Evolutionary conservation across 2,888 invertebrate species (phyloP).

Genomic region (Herminia tarsipennalis): DNA sequence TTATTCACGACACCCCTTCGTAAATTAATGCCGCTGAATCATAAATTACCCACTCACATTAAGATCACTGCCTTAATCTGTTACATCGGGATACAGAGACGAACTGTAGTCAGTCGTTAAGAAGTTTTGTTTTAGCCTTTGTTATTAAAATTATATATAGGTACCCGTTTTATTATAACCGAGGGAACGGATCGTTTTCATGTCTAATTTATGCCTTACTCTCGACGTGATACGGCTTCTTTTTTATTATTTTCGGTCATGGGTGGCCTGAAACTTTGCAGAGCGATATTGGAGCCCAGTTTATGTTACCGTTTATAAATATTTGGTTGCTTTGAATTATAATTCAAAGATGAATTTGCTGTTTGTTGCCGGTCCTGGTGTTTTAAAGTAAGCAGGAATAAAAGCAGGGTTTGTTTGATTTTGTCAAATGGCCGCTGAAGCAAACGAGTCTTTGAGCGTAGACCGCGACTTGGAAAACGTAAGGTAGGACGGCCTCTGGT

Average conservation of each 20-base stretch:
- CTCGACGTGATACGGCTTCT: slow-evolving; percentile 52
- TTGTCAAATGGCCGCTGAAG: no score
- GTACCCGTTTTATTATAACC: slow-evolving; percentile 67
- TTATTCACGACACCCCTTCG: slow-evolving; percentile 53
- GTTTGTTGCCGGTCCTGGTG: neutral
- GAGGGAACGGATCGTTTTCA: slow-evolving; percentile 66
- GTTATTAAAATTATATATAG: slow-evolving; percentile 70
- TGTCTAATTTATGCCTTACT: slow-evolving; percentile 72
- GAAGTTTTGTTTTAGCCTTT: slow-evolving; percentile 69
- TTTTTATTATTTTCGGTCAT: slow-evolving; percentile 66
- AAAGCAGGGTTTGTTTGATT: neutral
- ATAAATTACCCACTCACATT: slow-evolving; percentile 71
- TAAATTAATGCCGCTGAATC: slow-evolving; percentile 64
- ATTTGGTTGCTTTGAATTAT: slow-evolving; percentile 9
- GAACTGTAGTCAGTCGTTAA: slow-evolving; percentile 52
- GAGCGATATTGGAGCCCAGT: slow-evolving; percentile 20
- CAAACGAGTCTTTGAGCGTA: no score
- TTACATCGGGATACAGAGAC: slow-evolving; percentile 28
- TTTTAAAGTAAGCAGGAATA: neutral
- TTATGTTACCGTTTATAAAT: slow-evolving; percentile 22
- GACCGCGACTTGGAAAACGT: no score
- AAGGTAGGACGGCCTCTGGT: no score
- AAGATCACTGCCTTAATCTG: slow-evolving; percentile 60
- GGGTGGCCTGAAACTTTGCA: slow-evolving; percentile 67
- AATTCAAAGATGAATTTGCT: slow-evolving; percentile 4